These are phyloP conservation scores for Brassicogethes aeneus DNA, from an alignment of 2,888 invertebrate species.

Conservation along the genomic window DNA sequence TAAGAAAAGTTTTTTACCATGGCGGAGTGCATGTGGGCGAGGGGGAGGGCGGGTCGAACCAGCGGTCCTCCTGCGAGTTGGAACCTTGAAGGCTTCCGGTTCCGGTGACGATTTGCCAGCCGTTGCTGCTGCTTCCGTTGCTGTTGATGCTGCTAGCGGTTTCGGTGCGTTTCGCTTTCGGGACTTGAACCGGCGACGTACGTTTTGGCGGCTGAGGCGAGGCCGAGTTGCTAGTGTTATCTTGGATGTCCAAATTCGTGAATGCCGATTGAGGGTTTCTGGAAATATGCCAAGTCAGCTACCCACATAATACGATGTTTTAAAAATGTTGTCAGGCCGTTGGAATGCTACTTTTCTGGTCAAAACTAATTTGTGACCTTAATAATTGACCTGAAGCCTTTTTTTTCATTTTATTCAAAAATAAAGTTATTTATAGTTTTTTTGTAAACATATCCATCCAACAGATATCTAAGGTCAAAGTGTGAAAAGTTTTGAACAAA, in stretches of 20 bases:
- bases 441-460: too few species aligned
- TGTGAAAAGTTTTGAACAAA: too few species aligned
- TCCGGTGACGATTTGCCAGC: slow-evolving; percentile 63
- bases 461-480: too few species aligned
- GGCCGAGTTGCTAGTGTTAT: slow-evolving; percentile 21
- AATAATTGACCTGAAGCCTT: too few species aligned
- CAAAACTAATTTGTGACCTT: too few species aligned
- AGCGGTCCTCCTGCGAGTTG: slow-evolving; percentile 31
- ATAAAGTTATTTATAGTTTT: too few species aligned
- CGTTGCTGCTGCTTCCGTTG: slow-evolving; percentile 42
- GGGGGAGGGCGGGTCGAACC: background rate
- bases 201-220: slow-evolving; percentile 27
- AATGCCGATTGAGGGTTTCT: background rate
- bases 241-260: too few species aligned
- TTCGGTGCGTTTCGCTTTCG: background rate
- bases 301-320: background rate
- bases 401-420: too few species aligned
- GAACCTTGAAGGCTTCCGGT: slow-evolving; percentile 55
- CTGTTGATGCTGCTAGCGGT: too few species aligned
- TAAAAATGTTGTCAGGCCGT: too few species aligned
- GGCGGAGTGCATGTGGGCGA: slow-evolving; percentile 2
- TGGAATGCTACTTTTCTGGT: too few species aligned
- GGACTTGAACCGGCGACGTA: slow-evolving; percentile 8
- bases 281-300: background rate
- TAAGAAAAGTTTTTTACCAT: slow-evolving; percentile 3